These are phyloP conservation scores for Gobio gobio DNA, from an alignment of 2,113 vertebrate species.

Conservation along the genomic window DNA sequence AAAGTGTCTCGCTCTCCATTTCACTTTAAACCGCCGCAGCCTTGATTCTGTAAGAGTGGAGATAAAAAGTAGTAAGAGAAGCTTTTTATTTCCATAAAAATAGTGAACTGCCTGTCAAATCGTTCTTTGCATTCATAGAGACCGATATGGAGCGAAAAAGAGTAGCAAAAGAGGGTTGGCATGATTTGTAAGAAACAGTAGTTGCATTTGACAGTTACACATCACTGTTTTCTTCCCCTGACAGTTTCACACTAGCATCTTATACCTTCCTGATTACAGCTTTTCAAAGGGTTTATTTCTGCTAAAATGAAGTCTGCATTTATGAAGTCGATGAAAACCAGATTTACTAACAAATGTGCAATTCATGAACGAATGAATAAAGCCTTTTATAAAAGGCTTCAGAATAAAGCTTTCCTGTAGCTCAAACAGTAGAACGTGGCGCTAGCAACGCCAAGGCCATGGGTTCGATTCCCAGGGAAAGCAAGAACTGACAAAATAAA, in stretches of 20 bases:
- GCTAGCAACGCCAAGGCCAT: no score
- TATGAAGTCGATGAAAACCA: background rate
- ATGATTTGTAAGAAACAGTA: background rate
- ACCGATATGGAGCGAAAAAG: background rate
- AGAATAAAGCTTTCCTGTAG: no score
- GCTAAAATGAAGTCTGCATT: background rate
- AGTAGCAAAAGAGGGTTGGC: constrained; percentile 25
- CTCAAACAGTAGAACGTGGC: no score
- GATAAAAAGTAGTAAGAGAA: constrained; percentile 46
- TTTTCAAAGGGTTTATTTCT: constrained; percentile 8
- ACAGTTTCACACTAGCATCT: constrained; percentile 20
- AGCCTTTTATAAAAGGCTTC: no score
- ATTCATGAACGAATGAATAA: background rate
- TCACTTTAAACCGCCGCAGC: constrained; percentile 62
- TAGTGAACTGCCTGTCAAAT: constrained; percentile 64
- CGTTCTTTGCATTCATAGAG: constrained; percentile 8
- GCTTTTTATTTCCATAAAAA: constrained; percentile 62
- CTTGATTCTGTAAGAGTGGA: constrained; percentile 64
- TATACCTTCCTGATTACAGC: constrained; percentile 22
- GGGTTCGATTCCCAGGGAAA: no score
- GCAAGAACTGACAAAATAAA: no score
- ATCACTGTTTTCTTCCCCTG: background rate
- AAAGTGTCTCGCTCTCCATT: constrained; percentile 60
- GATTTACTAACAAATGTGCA: background rate
- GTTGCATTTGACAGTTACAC: constrained; percentile 27